phyloP scores from a whole-genome alignment of 2,888 invertebrate species.

The Apodemia hepburni region DNA sequence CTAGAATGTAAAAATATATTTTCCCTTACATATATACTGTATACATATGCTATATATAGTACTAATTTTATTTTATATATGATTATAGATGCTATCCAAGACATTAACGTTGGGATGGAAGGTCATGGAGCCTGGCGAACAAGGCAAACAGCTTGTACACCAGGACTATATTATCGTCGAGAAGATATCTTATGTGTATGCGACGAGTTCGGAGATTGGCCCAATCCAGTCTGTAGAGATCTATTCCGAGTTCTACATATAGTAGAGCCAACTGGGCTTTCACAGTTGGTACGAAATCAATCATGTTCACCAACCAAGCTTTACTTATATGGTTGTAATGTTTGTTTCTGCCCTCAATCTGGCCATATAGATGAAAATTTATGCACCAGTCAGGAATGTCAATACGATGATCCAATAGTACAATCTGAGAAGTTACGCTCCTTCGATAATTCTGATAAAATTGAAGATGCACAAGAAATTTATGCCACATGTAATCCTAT shows the following conservation, averaged over 20 bases:
- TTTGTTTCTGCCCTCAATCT: slow-evolving; percentile 51
- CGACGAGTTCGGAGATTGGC: slow-evolving; percentile 59
- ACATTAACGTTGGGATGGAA: slow-evolving; percentile 61
- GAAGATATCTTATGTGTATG: slow-evolving; percentile 53
- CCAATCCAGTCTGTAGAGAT: slow-evolving; percentile 60
- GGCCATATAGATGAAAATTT: slow-evolving; percentile 42
- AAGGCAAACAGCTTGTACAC: slow-evolving; percentile 41
- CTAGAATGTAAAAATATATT: no score
- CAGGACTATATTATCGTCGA: slow-evolving; percentile 52
- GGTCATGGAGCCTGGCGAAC: slow-evolving; percentile 61
- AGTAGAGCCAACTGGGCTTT: slow-evolving; percentile 40
- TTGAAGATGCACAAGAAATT: slow-evolving; percentile 38
- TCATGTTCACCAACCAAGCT: slow-evolving; percentile 47
- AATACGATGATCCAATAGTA: slow-evolving; percentile 36
- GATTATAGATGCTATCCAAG: slow-evolving; percentile 52
- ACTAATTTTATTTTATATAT: not conserved
- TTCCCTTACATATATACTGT: no score
- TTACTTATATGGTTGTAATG: slow-evolving; percentile 57
- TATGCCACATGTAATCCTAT: slow-evolving; percentile 58
- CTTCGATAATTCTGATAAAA: slow-evolving; percentile 17
- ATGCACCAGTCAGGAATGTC: slow-evolving; percentile 52
- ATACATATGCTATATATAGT: no score
- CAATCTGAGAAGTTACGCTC: not conserved
- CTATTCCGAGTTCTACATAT: slow-evolving; percentile 50
- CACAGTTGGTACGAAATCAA: slow-evolving; percentile 32